Conservation (phyloP, 2,797 vertebrate genomes). For the Xerus rutilus region DNA sequence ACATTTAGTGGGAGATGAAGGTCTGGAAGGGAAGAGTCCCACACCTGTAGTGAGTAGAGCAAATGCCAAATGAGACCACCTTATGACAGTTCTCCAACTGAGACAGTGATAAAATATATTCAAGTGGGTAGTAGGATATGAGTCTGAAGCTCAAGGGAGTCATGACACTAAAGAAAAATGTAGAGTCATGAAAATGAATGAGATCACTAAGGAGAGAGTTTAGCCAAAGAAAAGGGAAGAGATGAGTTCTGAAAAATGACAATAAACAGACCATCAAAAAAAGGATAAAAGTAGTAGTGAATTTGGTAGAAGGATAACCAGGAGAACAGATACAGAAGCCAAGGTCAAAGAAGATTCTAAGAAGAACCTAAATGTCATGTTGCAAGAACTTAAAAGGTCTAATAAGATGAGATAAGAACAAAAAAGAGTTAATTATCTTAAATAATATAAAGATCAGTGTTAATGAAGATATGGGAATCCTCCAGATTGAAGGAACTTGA, state of each 20-base stretch:
- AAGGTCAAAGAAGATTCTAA: background rate
- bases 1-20: background rate
- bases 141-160: constrained; percentile 35
- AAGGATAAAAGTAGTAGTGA: background rate
- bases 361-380: background rate
- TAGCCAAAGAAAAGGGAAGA: background rate
- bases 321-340: background rate
- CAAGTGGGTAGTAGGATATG: background rate
- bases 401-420: background rate
- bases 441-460: background rate
- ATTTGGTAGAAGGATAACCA: background rate
- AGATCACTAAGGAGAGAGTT: constrained; percentile 7
- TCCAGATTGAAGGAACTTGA: background rate
- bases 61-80: background rate
- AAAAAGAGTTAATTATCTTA: background rate
- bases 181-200: constrained; percentile 45
- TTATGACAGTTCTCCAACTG: constrained; percentile 31
- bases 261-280: background rate
- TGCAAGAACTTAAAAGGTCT: background rate
- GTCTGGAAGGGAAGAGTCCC: background rate
- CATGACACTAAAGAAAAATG: constrained; percentile 27
- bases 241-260: constrained; percentile 19
- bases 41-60: background rate
- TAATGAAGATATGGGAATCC: background rate
- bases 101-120: constrained; percentile 45